These are phyloP conservation scores for Microctenopoma lineatum DNA, from an alignment of 2,797 vertebrate species.

Conservation along the genomic window DNA sequence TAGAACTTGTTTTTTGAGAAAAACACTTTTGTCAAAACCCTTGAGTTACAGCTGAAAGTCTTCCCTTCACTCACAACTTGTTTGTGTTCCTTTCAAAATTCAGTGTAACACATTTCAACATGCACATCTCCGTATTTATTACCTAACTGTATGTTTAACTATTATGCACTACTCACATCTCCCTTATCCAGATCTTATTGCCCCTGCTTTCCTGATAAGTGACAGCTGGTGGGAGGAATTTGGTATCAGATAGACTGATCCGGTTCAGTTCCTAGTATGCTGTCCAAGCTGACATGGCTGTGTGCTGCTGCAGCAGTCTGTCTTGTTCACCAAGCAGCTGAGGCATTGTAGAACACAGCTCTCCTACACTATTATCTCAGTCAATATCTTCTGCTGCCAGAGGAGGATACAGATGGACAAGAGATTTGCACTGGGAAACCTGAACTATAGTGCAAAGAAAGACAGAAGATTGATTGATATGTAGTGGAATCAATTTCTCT, in stretches of 20 bases:
- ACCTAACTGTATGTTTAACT: not conserved
- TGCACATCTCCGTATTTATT: no score
- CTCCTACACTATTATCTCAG: constrained; percentile 58
- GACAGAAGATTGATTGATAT: not conserved
- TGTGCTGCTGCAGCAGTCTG: constrained; percentile 55
- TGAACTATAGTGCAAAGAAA: constrained; percentile 26
- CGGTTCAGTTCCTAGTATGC: constrained; percentile 33
- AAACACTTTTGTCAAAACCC: no score
- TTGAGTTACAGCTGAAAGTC: no score
- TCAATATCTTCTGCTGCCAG: constrained; percentile 67
- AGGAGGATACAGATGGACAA: constrained; percentile 61
- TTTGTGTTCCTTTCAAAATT: no score
- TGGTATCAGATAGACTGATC: constrained; percentile 51
- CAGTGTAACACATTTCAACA: not conserved
- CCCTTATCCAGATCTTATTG: constrained; percentile 20
- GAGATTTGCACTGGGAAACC: constrained; percentile 47
- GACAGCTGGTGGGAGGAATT: constrained; percentile 40
- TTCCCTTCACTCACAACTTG: no score
- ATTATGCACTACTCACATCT: constrained; percentile 11
- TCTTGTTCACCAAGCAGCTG: constrained; percentile 60
- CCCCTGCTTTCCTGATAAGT: constrained; percentile 31
- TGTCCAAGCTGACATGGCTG: constrained; percentile 61
- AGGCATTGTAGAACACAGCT: constrained; percentile 65
- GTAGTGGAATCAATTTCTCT: not conserved
- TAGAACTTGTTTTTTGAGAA: no score